Conservation (phyloP, 30 jellyfish, hydroid and myxozoan genomes). For the Hydractinia echinata region DNA sequence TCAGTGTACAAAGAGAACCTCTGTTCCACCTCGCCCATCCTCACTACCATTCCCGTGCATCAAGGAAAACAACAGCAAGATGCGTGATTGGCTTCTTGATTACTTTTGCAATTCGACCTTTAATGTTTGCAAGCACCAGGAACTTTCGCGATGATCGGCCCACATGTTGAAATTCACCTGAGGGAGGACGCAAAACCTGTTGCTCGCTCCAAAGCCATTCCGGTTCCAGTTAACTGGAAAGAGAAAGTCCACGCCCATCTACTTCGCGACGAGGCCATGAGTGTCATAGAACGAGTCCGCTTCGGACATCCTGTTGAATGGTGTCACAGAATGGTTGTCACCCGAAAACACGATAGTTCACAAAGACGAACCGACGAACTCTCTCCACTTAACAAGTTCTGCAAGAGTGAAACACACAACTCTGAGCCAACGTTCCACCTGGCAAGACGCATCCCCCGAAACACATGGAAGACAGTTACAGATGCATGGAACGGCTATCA, state of each 20-base stretch:
- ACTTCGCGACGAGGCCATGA: conserved; percentile 13
- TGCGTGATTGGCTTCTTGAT: conserved; percentile 15
- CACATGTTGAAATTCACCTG: background rate
- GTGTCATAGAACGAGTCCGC: conserved; percentile 11
- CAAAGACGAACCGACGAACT: too few species aligned
- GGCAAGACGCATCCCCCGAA: too few species aligned
- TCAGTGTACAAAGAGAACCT: background rate
- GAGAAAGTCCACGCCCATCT: background rate
- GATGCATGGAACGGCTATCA: too few species aligned
- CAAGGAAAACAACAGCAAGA: conserved; percentile 8
- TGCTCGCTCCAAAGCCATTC: conserved; percentile 10
- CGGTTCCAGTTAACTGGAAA: conserved; percentile 22
- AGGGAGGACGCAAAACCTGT: background rate
- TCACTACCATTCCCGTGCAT: background rate
- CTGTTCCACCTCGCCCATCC: conserved; percentile 7
- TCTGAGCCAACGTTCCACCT: too few species aligned
- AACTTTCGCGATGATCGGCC: conserved; percentile 10
- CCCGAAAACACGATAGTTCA: too few species aligned
- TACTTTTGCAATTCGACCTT: background rate
- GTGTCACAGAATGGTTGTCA: too few species aligned
- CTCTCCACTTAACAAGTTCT: too few species aligned
- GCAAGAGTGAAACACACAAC: too few species aligned
- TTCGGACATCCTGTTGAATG: too few species aligned
- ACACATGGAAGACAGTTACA: too few species aligned
- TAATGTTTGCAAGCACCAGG: conserved; percentile 30